Base-by-base conservation (phyloP, 2,888 invertebrate genomes). In the Erynnis tages region DNA sequence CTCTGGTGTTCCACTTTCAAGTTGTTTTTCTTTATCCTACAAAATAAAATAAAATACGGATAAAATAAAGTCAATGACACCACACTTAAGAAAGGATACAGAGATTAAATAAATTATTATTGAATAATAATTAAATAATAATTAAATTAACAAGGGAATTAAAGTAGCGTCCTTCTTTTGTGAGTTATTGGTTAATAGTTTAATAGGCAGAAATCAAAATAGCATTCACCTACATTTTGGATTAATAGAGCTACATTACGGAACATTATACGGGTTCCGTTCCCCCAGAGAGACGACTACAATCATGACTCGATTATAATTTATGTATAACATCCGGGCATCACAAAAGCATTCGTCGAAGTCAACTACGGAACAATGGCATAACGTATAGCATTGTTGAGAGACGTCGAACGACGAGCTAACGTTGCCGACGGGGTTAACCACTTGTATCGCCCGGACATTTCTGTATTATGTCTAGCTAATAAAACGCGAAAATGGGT, bases 1-100 rank as follows among this genome's bases (percentile, higher is more conserved):
- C 71, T 93, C 92, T 1, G 91, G 90, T 38, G 90, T 90, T 48
- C 90, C 90, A 59, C 83, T 90, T 60, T 91, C 91, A 7, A 87
- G 65, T 58, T 91, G 88, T 67, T 92, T 91, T 66, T 90, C 90
- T 76, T 91, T 92, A 62, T 93, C 93, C 91, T 93, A 67, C 54
- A 77, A 79, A n/a, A 27, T 43, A 17, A 19, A 46, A 10, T 6
- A 34, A 37, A 21, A 19, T 35, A 35, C 17, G 0, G 4, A 10
- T 19, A 5, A 3, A 8, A 34, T n/a, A n/a, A n/a, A n/a, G n/a
- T n/a, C n/a, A n/a, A n/a, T n/a, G n/a, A n/a, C n/a, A n/a, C n/a
- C n/a, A n/a, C n/a, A n/a, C n/a, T n/a, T n/a, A n/a, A n/a, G n/a
- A n/a, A n/a, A n/a, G n/a, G n/a, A 8, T 13, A 13, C 21, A 21